Evolutionary conservation across 2,113 vertebrate species (phyloP).

Genomic region (Cettia cetti): DNA sequence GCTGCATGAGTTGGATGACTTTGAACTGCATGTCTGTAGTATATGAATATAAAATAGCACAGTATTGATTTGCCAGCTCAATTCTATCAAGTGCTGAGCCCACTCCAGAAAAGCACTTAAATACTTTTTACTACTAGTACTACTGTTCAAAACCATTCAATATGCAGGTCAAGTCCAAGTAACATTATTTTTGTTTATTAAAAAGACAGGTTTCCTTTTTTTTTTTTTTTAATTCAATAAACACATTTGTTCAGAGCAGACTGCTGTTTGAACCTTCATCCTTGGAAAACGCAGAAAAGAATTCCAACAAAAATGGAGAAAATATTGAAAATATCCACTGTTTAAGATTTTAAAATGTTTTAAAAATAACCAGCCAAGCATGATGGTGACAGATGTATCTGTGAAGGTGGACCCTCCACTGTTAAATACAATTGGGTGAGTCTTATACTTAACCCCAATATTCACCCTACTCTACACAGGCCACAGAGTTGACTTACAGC

Average conservation of each 20-base stretch:
- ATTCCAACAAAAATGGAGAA: not conserved
- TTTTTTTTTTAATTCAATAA: not conserved
- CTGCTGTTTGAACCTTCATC: not conserved
- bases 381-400: not conserved
- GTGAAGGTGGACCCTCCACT: not conserved
- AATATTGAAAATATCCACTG: not conserved
- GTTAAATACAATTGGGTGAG: not conserved
- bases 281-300: not conserved
- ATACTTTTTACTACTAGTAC: not conserved
- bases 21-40: not conserved
- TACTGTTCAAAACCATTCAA: not conserved
- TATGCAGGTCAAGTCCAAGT: not conserved
- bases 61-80: constrained; percentile 9
- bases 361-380: not conserved
- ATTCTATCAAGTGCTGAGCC: not conserved
- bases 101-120: constrained; percentile 42
- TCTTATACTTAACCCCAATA: not conserved
- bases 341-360: not conserved
- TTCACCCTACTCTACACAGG: not conserved
- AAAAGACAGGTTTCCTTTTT: not conserved
- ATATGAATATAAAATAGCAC: not conserved
- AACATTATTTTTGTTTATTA: not conserved
- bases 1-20: not conserved
- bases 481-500: not conserved
- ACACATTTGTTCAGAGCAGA: not conserved